phyloP scores from a whole-genome alignment of 2,888 invertebrate genomes.

The Lasius platythorax region DNA sequence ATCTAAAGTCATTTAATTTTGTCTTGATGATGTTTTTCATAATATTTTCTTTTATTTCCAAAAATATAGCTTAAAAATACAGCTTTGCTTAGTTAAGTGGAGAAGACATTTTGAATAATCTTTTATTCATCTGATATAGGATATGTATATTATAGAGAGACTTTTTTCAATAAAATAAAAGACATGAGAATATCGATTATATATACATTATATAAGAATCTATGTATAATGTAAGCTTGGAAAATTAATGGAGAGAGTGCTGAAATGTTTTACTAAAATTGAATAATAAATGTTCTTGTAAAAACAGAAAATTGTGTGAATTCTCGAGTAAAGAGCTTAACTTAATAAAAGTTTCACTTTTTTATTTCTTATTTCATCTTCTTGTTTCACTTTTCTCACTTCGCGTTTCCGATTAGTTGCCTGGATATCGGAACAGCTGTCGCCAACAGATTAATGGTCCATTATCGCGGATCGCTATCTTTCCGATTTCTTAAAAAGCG shows the following conservation, averaged over 20 bases:
- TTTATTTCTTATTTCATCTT: not conserved
- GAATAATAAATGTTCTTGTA: not conserved
- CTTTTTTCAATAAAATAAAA: slow-evolving; percentile 2
- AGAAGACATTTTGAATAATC: not conserved
- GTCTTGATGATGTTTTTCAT: not conserved
- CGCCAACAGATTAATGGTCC: slow-evolving; percentile 34
- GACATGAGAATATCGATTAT: not conserved
- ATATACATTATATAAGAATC: not conserved
- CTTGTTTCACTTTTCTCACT: not conserved
- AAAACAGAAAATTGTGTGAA: not conserved
- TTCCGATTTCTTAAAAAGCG: not conserved
- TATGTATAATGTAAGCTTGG: not conserved
- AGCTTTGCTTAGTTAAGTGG: not conserved
- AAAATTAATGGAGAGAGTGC: not conserved
- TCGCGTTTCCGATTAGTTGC: slow-evolving; percentile 7
- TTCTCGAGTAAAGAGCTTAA: not conserved
- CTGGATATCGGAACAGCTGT: slow-evolving; percentile 30
- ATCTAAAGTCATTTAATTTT: not conserved
- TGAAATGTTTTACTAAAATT: not conserved
- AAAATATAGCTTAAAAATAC: not conserved
- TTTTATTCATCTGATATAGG: not conserved
- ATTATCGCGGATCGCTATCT: not conserved
- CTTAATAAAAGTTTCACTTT: slow-evolving; percentile 22
- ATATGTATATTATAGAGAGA: not conserved
- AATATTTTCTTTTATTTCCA: not conserved